A percentile compares a stretch with the other conserved stretches of the same genome.
Evolutionary conservation across 37 sponge, comb jelly and placozoan species (phyloP).

Genomic region (Dysidea cf. avara): DNA sequence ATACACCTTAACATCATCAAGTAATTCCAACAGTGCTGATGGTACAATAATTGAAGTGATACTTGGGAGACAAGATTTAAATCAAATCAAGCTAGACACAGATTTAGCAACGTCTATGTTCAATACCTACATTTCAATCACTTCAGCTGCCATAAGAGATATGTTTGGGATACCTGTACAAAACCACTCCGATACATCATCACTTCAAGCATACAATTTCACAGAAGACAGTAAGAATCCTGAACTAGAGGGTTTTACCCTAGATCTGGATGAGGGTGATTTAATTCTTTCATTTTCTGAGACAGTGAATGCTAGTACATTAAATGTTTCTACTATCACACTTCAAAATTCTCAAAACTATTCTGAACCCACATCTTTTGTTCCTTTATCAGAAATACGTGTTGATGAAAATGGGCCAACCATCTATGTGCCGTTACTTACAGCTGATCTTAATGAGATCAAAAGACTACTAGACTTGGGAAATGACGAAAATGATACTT

Average conservation of each 20-base stretch:
- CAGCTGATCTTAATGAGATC: slow-evolving; percentile 61
- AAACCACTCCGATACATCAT: slow-evolving; percentile 3
- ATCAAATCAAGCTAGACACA: slow-evolving; percentile 67
- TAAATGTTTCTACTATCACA: slow-evolving; percentile 40
- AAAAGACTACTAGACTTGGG: slow-evolving; percentile 54
- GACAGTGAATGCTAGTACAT: slow-evolving; percentile 62
- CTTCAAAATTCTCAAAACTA: slow-evolving; percentile 44
- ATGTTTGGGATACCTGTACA: slow-evolving; percentile 52
- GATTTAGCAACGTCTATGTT: slow-evolving; percentile 51
- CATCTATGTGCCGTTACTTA: slow-evolving; percentile 34
- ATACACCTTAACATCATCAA: slow-evolving; percentile 45
- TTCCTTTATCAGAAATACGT: slow-evolving; percentile 39
- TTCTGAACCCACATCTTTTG: slow-evolving; percentile 3
- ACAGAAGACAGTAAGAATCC: slow-evolving; percentile 65
- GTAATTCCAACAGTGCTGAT: slow-evolving; percentile 18
- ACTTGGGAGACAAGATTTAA: slow-evolving; percentile 66
- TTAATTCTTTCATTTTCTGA: slow-evolving; percentile 81
- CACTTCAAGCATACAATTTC: slow-evolving; percentile 59
- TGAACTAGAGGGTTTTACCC: slow-evolving; percentile 30
- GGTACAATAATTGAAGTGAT: slow-evolving; percentile 44
- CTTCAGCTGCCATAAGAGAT: slow-evolving; percentile 59
- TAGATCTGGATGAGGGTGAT: slow-evolving; percentile 64
- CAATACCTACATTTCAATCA: slow-evolving; percentile 67
- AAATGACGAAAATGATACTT: slow-evolving; percentile 52
- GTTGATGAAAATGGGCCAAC: slow-evolving; percentile 36